Percentiles rank a stretch among this genome's conserved stretches.
Evolutionary conservation across 1,140 invertebrate species (phyloP).

Genomic region (Probaryconus sp.): DNA sequence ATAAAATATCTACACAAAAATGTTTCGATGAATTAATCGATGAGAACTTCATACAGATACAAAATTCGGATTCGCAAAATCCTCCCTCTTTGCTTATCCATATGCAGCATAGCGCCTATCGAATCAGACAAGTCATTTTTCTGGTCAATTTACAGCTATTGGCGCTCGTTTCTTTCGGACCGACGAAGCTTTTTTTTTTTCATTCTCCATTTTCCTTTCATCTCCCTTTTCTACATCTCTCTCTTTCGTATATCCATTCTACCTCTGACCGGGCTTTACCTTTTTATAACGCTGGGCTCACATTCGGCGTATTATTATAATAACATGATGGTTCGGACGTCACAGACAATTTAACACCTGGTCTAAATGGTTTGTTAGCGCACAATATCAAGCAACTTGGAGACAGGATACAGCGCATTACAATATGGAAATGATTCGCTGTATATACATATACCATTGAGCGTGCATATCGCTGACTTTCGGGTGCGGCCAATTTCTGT

Average conservation of each 20-base stretch:
- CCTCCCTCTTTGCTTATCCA: conserved; percentile 42
- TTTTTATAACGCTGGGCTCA: conserved; percentile 26
- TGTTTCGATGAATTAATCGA: too few species aligned
- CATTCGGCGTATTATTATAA: conserved; percentile 55
- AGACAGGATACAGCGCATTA: conserved; percentile 77
- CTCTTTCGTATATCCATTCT: too few species aligned
- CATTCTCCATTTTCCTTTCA: conserved; percentile 11
- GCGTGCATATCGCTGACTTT: conserved; percentile 55
- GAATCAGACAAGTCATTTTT: conserved; percentile 60
- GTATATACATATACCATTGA: conserved; percentile 57
- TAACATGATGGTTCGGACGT: conserved; percentile 70
- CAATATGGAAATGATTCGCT: conserved; percentile 77
- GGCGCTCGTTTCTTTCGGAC: conserved; percentile 55
- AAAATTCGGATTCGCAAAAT: too few species aligned
- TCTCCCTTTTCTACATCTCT: conserved; percentile 7
- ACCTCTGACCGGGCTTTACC: conserved; percentile 21
- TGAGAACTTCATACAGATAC: too few species aligned
- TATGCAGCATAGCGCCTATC: conserved; percentile 35
- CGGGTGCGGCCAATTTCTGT: conserved; percentile 75
- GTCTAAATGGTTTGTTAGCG: conserved; percentile 77
- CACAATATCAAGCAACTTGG: conserved; percentile 72
- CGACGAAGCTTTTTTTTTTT: conserved; percentile 27
- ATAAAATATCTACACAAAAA: too few species aligned
- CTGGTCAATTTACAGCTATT: conserved; percentile 65
- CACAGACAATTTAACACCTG: conserved; percentile 79